Conservation (phyloP, 1,140 invertebrate genomes). For the Anoplolepis gracilipes region DNA sequence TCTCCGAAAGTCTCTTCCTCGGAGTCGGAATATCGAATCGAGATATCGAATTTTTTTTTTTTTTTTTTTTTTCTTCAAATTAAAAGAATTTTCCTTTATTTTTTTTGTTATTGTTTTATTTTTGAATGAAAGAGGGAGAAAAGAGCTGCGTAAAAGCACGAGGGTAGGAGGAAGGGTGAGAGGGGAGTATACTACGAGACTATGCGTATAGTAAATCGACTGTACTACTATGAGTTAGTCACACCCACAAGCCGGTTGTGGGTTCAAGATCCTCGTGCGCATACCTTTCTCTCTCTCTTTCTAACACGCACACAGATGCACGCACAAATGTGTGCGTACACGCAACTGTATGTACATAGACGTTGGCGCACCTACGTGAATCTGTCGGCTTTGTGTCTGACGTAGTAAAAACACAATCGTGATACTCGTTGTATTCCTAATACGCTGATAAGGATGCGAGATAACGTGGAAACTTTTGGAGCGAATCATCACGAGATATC, state of each 20-base stretch:
- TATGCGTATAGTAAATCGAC: constrained; percentile 84
- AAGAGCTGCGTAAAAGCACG: neutral
- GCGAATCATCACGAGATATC: neutral
- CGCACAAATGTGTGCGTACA: constrained; percentile 77
- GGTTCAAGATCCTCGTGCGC: constrained; percentile 84
- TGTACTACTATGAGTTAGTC: constrained; percentile 86
- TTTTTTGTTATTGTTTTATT: constrained; percentile 13
- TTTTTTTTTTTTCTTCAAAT: neutral
- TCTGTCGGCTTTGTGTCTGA: constrained; percentile 78
- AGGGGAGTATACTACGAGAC: constrained; percentile 75
- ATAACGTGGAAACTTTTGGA: constrained; percentile 27
- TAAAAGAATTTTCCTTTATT: neutral
- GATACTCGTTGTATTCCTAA: neutral
- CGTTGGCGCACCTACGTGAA: constrained; percentile 64
- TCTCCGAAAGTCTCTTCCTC: no score
- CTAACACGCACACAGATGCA: constrained; percentile 2
- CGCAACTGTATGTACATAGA: constrained; percentile 62
- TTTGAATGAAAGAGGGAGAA: neutral
- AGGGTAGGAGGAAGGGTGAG: no score
- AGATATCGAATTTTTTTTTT: no score
- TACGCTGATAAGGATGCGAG: neutral
- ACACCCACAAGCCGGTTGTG: constrained; percentile 83
- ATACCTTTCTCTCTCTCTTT: constrained; percentile 24
- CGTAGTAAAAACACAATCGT: constrained; percentile 2
- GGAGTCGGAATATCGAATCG: no score